phyloP scores from a whole-genome alignment of 1,140 invertebrate species.

The Steinernema feltiae region DNA sequence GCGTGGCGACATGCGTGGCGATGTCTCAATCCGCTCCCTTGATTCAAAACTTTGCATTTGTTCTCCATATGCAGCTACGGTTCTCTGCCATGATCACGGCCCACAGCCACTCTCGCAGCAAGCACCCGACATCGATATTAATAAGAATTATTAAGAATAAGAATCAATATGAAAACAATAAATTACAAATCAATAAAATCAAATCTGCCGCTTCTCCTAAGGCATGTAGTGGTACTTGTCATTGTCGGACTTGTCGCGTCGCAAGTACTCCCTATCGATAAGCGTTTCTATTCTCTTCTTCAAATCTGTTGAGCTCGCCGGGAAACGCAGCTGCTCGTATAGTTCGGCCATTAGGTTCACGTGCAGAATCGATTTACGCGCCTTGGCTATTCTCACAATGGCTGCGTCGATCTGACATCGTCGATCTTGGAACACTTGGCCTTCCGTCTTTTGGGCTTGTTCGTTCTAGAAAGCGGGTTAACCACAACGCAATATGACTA shows the following conservation, averaged over 20 bases:
- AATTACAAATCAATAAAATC: constrained; percentile 52
- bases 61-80: too few species aligned
- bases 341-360: constrained; percentile 88
- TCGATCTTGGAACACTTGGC: constrained; percentile 93
- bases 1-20: too few species aligned
- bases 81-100: too few species aligned
- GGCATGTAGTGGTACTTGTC: constrained; percentile 98
- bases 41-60: too few species aligned
- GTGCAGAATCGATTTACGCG: constrained; percentile 88
- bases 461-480: too few species aligned
- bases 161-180: too few species aligned
- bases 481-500: too few species aligned
- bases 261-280: constrained; percentile 98
- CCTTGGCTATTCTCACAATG: constrained; percentile 99
- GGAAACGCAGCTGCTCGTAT: constrained; percentile 94
- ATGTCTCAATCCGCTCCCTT: too few species aligned
- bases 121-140: too few species aligned
- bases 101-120: too few species aligned
- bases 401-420: constrained; percentile 99
- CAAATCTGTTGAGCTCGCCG: constrained; percentile 91
- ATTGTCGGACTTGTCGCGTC: constrained; percentile 91
- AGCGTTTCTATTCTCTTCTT: constrained; percentile 96
- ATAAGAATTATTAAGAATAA: too few species aligned
- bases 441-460: constrained; percentile 94
- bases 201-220: too few species aligned